phyloP scores from a whole-genome alignment of 2,797 vertebrate species.

The Rhinella marina region DNA sequence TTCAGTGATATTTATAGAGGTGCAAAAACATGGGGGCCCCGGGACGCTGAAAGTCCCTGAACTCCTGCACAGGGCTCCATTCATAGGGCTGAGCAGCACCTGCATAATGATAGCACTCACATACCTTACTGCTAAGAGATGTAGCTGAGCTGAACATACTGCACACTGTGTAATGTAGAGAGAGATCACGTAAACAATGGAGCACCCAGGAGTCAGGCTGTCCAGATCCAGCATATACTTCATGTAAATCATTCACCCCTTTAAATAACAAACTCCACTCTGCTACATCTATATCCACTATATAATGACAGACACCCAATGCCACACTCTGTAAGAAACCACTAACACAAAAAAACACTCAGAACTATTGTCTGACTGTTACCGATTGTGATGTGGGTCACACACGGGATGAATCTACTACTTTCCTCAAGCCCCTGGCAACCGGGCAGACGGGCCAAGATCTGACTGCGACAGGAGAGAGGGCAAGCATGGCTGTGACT shows the following conservation, averaged over 20 bases:
- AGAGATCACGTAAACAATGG: not conserved
- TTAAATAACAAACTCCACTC: not conserved
- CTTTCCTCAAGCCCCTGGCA: not conserved
- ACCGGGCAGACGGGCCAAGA: not conserved
- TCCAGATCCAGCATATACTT: no score
- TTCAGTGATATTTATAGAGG: slow-evolving; percentile 70
- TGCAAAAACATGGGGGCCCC: slow-evolving; percentile 46
- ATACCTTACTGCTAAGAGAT: not conserved
- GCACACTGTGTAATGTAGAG: not conserved
- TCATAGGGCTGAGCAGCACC: not conserved
- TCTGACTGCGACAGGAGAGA: not conserved
- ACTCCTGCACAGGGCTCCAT: slow-evolving; percentile 10
- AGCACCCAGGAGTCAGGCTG: no score
- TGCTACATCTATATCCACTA: not conserved
- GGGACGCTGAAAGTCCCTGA: slow-evolving; percentile 25
- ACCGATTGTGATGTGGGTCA: not conserved
- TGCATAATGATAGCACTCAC: slow-evolving; percentile 1
- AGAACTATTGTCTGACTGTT: not conserved
- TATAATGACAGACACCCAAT: not conserved
- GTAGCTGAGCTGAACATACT: not conserved
- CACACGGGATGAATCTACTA: not conserved
- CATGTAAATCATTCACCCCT: no score
- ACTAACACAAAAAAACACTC: no score
- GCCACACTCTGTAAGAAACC: not conserved
- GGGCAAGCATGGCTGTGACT: not conserved